A percentile compares a stretch with the other conserved stretches of the same genome.
Conservation (phyloP, 1,140 invertebrate genomes). For the Aphaenogaster ashmeadi region DNA sequence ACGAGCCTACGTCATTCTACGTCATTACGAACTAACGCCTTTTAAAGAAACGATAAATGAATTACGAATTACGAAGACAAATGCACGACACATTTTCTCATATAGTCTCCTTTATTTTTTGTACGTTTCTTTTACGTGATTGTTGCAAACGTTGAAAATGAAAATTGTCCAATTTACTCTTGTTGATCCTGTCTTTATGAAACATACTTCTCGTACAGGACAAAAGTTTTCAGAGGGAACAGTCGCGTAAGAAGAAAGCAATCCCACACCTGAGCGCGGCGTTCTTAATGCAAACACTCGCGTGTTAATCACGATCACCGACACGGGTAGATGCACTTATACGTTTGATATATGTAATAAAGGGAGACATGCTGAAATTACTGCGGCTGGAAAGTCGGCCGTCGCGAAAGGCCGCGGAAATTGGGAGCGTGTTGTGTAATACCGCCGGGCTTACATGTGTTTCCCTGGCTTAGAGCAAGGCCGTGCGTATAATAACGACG, state of each 20-base stretch:
- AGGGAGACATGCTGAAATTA: constrained; percentile 66
- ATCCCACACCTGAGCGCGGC: background rate
- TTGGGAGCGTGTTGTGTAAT: constrained; percentile 72
- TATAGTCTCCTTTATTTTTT: background rate
- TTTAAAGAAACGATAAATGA: background rate
- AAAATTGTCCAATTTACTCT: background rate
- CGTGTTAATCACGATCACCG: constrained; percentile 53
- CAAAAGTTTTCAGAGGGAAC: background rate
- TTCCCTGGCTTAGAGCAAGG: constrained; percentile 57
- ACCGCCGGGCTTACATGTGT: constrained; percentile 67
- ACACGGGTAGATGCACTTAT: constrained; percentile 43
- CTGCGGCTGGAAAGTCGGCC: constrained; percentile 65
- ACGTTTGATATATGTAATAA: constrained; percentile 45
- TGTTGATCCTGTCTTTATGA: background rate
- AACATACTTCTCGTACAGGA: background rate
- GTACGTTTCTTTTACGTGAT: background rate
- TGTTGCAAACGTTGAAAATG: background rate
- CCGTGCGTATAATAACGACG: constrained; percentile 37
- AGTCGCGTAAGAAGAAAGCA: background rate
- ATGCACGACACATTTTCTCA: background rate
- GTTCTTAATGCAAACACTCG: background rate
- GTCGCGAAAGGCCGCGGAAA: constrained; percentile 65
- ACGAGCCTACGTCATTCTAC: background rate
- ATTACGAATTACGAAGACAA: background rate
- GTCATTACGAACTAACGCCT: background rate